Base-by-base conservation (phyloP, 1,140 invertebrate species). In the Archivesica marissinica region DNA sequence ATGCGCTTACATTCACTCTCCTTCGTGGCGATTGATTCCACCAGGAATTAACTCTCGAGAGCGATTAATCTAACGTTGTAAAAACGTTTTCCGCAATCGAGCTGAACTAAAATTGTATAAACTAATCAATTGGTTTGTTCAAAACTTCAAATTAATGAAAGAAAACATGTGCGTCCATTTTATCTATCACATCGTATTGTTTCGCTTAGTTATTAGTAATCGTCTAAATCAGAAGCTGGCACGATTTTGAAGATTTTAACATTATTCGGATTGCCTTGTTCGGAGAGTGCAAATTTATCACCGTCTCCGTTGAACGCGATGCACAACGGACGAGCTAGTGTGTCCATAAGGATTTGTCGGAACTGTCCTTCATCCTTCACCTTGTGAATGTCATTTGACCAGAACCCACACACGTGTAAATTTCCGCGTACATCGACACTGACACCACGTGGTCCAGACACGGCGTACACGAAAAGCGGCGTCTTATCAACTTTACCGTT, bases 371-470 rank as follows among this genome's bases (percentile, higher is more conserved):
- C 44, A 13, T 85, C 82, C 25, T 54, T 68, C 3, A 85, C 74
- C 70, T 77, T 85, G 64, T 85, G 82, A 23, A 85, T 85, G 41
- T 77, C 75, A 35, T 78, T 85, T 4, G 82, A 77, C 82, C 82
- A 85, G 44, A 68, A 85, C 13, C 82, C 82, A 52, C 61, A 77
- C 25, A 85, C 74, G 38, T 85, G 64, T 33, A 85, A 59, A 50
- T 78, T 77, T 17, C 82, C 82, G 6, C 56, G 44, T 0, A 28
- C 1, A 56, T 85, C 82, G 0, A 85, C 74, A 17, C 44, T 64
- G 0, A 85, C 82, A 28, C 82, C 82, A 9, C 75, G 56, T 25
- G 82, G 82, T 35, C 82, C 82, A 35, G 74, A 77, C n/a, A 85
- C 61, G n/a, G 72, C 56, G 59, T 85, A 85, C 1, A 85, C 61